phyloP scores from a whole-genome alignment of 2,888 invertebrate species.

The Bruchidius siliquastri region DNA sequence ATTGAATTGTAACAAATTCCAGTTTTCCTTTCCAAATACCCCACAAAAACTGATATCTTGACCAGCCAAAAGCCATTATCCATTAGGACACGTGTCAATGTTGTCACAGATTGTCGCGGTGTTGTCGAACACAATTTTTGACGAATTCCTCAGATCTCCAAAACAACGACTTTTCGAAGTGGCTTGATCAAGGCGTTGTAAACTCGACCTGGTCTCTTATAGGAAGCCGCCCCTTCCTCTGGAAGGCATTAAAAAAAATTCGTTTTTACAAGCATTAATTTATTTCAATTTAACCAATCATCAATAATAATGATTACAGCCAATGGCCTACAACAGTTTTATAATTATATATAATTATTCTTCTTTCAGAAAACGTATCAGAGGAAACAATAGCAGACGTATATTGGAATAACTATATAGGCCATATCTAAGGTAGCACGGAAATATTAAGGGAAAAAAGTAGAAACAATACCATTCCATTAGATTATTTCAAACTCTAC shows the following conservation, averaged over 20 bases:
- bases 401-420: constrained; percentile 30
- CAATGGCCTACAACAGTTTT: constrained; percentile 46
- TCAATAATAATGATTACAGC: constrained; percentile 44
- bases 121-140: too few species aligned
- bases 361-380: background rate
- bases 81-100: too few species aligned
- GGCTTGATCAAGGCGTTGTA: too few species aligned
- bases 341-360: constrained; percentile 15
- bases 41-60: too few species aligned
- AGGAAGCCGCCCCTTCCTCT: too few species aligned
- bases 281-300: constrained; percentile 40
- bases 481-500: background rate
- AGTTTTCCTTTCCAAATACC: too few species aligned
- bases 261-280: constrained; percentile 45
- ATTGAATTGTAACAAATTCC: too few species aligned
- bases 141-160: too few species aligned
- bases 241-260: background rate
- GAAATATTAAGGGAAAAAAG: constrained; percentile 11
- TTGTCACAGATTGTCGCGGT: too few species aligned
- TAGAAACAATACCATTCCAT: constrained; percentile 4
- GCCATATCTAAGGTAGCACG: constrained; percentile 31
- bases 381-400: constrained; percentile 26
- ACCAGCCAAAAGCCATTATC: too few species aligned
- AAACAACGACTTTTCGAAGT: too few species aligned
- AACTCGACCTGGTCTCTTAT: too few species aligned